phyloP scores from a whole-genome alignment of 1,140 invertebrate species.

The Listronotus bonariensis region DNA sequence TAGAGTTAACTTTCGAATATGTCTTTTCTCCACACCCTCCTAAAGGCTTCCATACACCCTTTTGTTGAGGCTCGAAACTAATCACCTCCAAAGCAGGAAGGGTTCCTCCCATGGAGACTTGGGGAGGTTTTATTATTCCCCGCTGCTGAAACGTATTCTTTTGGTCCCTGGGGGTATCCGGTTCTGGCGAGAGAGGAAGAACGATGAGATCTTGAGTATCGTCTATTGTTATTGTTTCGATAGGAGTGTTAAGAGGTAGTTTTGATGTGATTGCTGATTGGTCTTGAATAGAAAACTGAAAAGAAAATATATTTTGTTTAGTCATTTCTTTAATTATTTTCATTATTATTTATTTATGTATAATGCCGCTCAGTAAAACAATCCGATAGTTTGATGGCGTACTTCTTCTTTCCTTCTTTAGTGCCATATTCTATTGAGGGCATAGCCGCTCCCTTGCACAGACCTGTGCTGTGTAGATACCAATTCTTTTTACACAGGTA shows the following conservation, averaged over 20 bases:
- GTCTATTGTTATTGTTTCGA: conserved; percentile 10
- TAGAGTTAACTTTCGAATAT: background rate
- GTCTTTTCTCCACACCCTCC: background rate
- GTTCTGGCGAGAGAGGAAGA: conserved; percentile 51
- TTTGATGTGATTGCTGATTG: background rate
- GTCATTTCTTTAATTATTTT: no score
- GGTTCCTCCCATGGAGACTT: conserved; percentile 2
- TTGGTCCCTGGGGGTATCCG: conserved; percentile 40
- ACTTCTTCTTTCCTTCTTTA: no score
- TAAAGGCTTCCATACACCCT: conserved; percentile 13
- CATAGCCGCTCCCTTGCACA: no score
- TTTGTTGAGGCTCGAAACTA: background rate
- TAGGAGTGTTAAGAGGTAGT: background rate
- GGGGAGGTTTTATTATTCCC: conserved; percentile 8
- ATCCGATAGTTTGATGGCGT: no score
- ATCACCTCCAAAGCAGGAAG: conserved; percentile 2
- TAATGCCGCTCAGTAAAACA: no score
- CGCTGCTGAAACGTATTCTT: conserved; percentile 8
- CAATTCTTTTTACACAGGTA: no score
- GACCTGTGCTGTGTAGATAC: no score
- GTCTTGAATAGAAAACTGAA: conserved; percentile 4
- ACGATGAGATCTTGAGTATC: conserved; percentile 47
- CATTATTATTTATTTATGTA: no score
- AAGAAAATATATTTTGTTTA: conserved; percentile 2
- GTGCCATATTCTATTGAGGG: no score